These are phyloP conservation scores for Drosophila prolongata DNA, from an alignment of 2,888 invertebrate genomes.

Conservation along the genomic window DNA sequence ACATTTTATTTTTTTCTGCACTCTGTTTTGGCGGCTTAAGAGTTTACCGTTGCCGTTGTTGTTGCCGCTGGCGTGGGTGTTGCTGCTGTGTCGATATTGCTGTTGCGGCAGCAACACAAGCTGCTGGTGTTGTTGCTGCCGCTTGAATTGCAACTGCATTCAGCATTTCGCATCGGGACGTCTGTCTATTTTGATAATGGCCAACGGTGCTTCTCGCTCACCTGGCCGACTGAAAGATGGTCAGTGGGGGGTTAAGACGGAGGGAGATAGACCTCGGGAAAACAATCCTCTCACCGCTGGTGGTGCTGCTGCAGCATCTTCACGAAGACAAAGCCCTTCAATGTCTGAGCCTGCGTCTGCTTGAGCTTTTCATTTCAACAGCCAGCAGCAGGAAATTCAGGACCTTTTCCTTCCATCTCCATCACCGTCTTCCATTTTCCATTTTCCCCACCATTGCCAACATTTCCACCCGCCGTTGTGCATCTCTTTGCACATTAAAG, in stretches of 20 bases:
- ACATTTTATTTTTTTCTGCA: neutral
- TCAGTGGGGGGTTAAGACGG: constrained; percentile 6
- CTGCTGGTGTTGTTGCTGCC: neutral
- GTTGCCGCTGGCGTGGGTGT: constrained; percentile 10
- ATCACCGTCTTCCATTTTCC: neutral
- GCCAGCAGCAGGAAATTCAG: constrained; percentile 8
- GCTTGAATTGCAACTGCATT: neutral
- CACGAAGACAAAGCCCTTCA: constrained; percentile 26
- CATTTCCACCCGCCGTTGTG: neutral
- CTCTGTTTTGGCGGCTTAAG: neutral
- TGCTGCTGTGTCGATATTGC: neutral
- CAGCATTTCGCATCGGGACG: constrained; percentile 10
- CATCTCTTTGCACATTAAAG: constrained; percentile 43
- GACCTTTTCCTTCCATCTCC: neutral
- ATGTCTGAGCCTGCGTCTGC: constrained; percentile 23
- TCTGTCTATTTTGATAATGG: constrained; percentile 7
- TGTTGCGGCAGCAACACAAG: neutral
- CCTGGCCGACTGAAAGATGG: constrained; percentile 4
- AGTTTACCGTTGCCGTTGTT: constrained; percentile 1
- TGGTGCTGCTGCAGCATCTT: neutral
- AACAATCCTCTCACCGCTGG: neutral
- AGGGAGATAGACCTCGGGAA: neutral
- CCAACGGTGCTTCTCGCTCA: neutral
- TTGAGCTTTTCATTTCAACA: constrained; percentile 37
- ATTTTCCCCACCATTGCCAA: neutral